Evolutionary conservation across 2,797 vertebrate genomes (phyloP).

Genomic region (Dicrostonyx torquatus): DNA sequence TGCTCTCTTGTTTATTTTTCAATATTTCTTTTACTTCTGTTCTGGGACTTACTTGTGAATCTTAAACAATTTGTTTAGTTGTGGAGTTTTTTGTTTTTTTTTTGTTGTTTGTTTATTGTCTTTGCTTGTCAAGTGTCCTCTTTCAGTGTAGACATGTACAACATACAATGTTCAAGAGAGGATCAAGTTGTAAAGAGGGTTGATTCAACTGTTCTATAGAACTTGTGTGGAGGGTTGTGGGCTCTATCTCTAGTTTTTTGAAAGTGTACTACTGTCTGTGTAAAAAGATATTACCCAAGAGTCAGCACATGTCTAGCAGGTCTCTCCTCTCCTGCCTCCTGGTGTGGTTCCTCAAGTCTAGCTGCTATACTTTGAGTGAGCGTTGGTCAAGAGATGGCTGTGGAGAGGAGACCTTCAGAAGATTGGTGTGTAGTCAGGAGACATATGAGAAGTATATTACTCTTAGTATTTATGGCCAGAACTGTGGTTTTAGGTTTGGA

Average conservation of each 20-base stretch:
- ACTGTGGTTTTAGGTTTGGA: not conserved
- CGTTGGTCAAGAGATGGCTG: not conserved
- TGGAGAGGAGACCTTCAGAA: not conserved
- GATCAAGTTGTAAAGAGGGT: not conserved
- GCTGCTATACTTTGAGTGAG: not conserved
- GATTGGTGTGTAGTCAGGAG: not conserved
- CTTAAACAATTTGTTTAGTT: not conserved
- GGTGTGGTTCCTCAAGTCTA: not conserved
- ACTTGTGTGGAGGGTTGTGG: not conserved
- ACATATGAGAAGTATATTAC: not conserved
- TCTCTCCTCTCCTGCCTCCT: not conserved
- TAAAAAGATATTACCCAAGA: not conserved
- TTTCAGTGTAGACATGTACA: not conserved
- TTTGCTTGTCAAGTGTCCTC: not conserved
- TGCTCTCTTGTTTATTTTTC: not conserved
- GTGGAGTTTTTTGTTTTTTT: not conserved
- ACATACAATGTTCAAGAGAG: not conserved
- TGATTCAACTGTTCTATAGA: not conserved
- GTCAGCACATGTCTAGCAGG: not conserved
- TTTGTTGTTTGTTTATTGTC: not conserved
- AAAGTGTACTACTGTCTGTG: not conserved
- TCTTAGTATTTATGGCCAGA: not conserved
- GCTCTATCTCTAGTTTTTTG: not conserved
- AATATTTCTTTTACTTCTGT: not conserved
- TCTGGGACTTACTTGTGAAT: not conserved